A percentile compares a stretch with the other conserved stretches of the same genome.
Evolutionary conservation across 2,797 vertebrate species (phyloP).

Genomic region (Eospalax fontanierii): DNA sequence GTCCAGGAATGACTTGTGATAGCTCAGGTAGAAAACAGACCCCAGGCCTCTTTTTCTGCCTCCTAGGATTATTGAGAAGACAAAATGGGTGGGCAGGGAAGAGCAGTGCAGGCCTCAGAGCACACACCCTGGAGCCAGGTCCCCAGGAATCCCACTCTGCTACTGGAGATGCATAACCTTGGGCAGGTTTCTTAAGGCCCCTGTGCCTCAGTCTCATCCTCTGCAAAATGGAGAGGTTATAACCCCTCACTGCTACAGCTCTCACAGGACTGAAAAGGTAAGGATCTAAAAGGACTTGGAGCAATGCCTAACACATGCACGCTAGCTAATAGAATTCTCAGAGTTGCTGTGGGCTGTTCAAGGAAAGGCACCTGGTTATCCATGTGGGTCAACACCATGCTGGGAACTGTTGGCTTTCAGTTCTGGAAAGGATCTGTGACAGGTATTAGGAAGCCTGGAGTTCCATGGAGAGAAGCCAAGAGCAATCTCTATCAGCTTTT

Average conservation of each 20-base stretch:
- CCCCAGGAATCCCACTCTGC: not conserved
- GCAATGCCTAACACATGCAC: not conserved
- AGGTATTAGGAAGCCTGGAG: not conserved
- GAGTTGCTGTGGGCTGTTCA: not conserved
- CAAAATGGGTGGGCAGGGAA: not conserved
- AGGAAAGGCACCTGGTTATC: not conserved
- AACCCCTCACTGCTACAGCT: not conserved
- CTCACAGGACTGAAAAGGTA: not conserved
- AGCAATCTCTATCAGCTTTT: not conserved
- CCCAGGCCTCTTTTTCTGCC: not conserved
- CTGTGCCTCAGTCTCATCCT: conserved; percentile 1
- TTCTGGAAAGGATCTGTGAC: not conserved
- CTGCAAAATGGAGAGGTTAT: not conserved
- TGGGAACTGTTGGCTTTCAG: not conserved
- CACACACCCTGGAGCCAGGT: not conserved
- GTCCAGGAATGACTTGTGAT: too few species aligned
- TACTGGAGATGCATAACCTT: not conserved
- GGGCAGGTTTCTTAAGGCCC: not conserved
- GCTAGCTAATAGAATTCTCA: conserved; percentile 1
- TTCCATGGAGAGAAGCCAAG: conserved; percentile 4
- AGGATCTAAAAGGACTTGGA: not conserved
- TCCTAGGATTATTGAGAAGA: not conserved
- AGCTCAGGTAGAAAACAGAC: not conserved
- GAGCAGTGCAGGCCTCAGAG: not conserved
- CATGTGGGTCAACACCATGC: not conserved